Conservation (phyloP, 2,888 invertebrate genomes). For the Orgyia antiqua region DNA sequence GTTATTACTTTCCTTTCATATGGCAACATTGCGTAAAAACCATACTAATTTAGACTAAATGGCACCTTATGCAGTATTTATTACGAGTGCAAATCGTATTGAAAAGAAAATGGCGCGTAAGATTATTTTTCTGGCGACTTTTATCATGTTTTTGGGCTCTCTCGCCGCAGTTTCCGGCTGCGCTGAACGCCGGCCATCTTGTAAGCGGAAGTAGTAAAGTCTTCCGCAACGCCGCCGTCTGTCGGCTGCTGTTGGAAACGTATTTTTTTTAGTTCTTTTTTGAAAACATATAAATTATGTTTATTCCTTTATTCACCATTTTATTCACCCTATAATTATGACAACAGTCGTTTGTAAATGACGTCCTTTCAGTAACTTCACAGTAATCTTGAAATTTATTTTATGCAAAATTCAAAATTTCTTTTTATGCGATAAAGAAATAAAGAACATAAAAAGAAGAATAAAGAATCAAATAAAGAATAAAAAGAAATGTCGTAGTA, state of each 20-base stretch:
- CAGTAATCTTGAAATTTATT: no score
- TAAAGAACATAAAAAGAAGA: no score
- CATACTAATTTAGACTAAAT: not conserved
- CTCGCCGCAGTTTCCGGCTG: conserved; percentile 63
- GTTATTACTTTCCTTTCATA: conserved; percentile 43
- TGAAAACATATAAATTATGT: conserved; percentile 19
- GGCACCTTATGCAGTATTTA: rapidly evolving
- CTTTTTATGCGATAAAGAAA: no score
- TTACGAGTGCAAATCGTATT: conserved; percentile 13
- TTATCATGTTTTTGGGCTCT: conserved; percentile 55
- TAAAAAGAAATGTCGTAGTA: no score
- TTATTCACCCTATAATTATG: conserved; percentile 20
- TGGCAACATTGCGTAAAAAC: conserved; percentile 13
- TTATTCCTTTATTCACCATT: no score
- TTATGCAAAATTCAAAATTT: no score
- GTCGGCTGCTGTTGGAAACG: conserved; percentile 44
- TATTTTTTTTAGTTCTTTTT: conserved; percentile 40
- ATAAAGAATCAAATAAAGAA: no score
- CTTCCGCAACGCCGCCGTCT: conserved; percentile 66
- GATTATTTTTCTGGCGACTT: conserved; percentile 13
- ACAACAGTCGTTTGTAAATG: conserved; percentile 15
- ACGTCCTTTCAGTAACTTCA: no score
- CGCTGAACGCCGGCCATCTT: conserved; percentile 70
- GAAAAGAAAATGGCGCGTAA: conserved; percentile 6
- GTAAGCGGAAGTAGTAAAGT: conserved; percentile 76